Percentiles rank a stretch among this genome's conserved stretches.
Conservation (phyloP, 37 sponge, comb jelly and placozoan species). For the Corticium candelabrum region DNA sequence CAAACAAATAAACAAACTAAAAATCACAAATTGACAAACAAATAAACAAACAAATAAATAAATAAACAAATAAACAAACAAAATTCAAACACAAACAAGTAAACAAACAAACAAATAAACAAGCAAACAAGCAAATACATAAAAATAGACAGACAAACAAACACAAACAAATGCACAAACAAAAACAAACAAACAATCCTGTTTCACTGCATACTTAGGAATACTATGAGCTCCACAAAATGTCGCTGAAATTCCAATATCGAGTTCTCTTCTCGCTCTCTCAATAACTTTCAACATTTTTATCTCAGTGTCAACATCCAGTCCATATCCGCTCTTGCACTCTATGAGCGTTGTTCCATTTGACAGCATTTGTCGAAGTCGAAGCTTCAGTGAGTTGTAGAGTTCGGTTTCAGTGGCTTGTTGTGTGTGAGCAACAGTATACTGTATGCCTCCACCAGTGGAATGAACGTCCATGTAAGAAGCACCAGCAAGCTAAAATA, state of each 20-base stretch:
- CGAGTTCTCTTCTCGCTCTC: slow-evolving; percentile 46
- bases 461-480: slow-evolving; percentile 94
- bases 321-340: slow-evolving; percentile 96
- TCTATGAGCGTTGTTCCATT: slow-evolving; percentile 89
- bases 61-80: too few relatives aligned
- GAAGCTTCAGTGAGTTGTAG: slow-evolving; percentile 20
- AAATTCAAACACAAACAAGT: too few relatives aligned
- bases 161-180: background rate
- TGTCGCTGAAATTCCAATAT: slow-evolving; percentile 80
- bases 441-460: slow-evolving; percentile 88
- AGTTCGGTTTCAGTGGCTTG: slow-evolving; percentile 59
- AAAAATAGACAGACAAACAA: too few relatives aligned
- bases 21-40: too few relatives aligned
- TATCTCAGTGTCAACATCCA: slow-evolving; percentile 73
- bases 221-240: slow-evolving; percentile 96
- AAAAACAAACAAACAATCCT: background rate
- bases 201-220: slow-evolving; percentile 46
- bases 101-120: too few relatives aligned
- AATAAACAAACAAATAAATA: too few relatives aligned
- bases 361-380: slow-evolving; percentile 58
- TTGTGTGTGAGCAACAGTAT: slow-evolving; percentile 70
- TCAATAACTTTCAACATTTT: slow-evolving; percentile 90
- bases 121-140: too few relatives aligned
- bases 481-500: slow-evolving; percentile 82
- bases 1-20: too few relatives aligned